Base-by-base conservation (phyloP, 1,140 invertebrate species). In the Hylaeus volcanicus region DNA sequence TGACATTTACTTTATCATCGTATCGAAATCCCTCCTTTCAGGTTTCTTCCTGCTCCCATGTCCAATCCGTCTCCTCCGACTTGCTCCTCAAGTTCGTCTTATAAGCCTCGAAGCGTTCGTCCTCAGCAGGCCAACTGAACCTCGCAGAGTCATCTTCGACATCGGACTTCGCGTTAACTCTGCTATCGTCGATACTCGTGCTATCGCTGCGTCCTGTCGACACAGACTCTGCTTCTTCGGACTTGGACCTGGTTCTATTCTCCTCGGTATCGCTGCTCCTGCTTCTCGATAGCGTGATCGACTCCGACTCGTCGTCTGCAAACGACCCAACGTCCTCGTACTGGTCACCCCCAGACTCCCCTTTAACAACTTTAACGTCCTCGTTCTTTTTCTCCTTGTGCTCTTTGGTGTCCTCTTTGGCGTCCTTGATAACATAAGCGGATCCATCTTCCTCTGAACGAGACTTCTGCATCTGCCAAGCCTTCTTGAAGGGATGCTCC, bases 401-500 rank as follows among this genome's bases (percentile, higher is more conserved):
- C 1, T 65, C 12, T 41, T 68, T 80, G 0, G 12, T 1, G 9
- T 71, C 82, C 3, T 86, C 76, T 74, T 90, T 92, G 12, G 82
- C n/a, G 37, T 93, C 92, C 41, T 91, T 93, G 37, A 92, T 86
- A 0, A 61, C 41, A 45, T 91, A 93, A 14, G 86, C 89, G 5
- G 86, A 72, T n/a, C 91, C 90, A 37, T 93, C 93, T 48, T 93
- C 93, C 39, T 93, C 93, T 0, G 93, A 93, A 26, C 90, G 83
- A 4, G 93, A 93, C 37, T 93, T 93, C 58, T 93, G 93, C 85
- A 92, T 84, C 66, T 93, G 93, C 93, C 93, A 93, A 6, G 93
- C 93, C 60, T 93, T 93, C 72, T 93, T 93, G 39, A 93, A 93
- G 0, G 93, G 93, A 88, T 93, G 93, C 66, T 93, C 92, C 26